Base-by-base conservation (phyloP, 2,797 vertebrate species). In the Leucoraja ocellata region DNA sequence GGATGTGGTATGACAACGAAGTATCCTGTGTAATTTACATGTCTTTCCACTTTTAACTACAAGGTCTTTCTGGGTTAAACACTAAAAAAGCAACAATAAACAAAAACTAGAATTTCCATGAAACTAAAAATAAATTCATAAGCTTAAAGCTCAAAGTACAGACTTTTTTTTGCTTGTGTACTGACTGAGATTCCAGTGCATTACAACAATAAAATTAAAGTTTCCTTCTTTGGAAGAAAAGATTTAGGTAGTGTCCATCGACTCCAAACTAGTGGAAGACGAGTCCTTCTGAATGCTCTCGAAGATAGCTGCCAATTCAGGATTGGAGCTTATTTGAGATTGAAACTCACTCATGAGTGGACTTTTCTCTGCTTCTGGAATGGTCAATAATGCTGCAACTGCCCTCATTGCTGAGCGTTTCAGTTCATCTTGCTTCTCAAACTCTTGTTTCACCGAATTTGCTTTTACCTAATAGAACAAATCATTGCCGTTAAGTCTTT, bases 211-310 rank as follows among this genome's bases (percentile, higher is more conserved):
- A 92, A 96, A 96, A 97, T 96, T 94, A 94, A 95, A 97, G 95
- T 96, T 97, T 97, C 97, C 96, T 95, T 95, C 77, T 93, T 95
- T 93, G 94, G 93, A 96, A 94, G 94, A 95, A 95, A 91, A 93
- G n/a, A 76, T 94, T 96, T 98, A 99, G 96, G 98, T 99, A 96
- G 98, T 99, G 98, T 99, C 98, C 98, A 99, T 99, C 95, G 98
- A 99, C 96, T 99, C 98, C 97, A 99, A 98, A 96, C 98, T 99
- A 96, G 98, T 97, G 46, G 98, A 98, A 94, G 98, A 98, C 93
- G 98, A 99, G 97, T 99, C 98, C 96, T 99, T 98, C 96, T 99
- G 99, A 97, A 99, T 99, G 96, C 98, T 99, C 96, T 99, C 98
- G 94, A 99, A 99, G 96, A 99, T 99, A 96, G 98, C 98, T n/a